Evolutionary conservation across 2,113 vertebrate species (phyloP).

Genomic region (Caracal caracal): DNA sequence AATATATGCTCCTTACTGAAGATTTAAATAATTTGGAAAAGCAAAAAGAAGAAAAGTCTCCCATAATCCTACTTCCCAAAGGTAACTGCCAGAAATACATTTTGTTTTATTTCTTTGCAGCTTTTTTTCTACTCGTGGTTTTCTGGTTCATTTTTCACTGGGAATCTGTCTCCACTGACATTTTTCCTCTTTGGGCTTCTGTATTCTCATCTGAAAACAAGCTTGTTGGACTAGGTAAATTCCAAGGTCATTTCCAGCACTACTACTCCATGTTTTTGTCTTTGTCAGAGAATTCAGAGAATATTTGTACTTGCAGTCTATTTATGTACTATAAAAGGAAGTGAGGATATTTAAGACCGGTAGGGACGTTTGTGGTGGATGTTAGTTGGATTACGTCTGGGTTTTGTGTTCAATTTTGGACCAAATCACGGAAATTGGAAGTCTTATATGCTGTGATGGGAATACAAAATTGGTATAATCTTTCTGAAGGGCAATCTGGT

Average conservation of each 20-base stretch:
- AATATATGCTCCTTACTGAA: neutral
- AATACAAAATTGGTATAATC: neutral
- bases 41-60: neutral
- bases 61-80: neutral
- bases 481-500: slow-evolving; percentile 2
- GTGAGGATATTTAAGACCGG: neutral
- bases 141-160: slow-evolving; percentile 40
- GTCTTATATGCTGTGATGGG: neutral
- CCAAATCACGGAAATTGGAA: neutral
- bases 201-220: slow-evolving; percentile 33
- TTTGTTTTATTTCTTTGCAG: slow-evolving; percentile 32
- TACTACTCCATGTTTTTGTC: neutral
- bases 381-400: neutral
- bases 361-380: neutral
- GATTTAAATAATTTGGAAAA: slow-evolving; percentile 1
- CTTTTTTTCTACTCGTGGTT: neutral
- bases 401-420: neutral
- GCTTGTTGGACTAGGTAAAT: neutral
- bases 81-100: neutral
- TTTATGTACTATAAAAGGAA: neutral
- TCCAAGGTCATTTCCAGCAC: slow-evolving; percentile 25
- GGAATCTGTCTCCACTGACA: neutral
- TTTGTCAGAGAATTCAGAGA: slow-evolving; percentile 20
- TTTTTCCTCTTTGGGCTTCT: neutral
- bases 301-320: neutral